Conservation (phyloP, 2,888 invertebrate species). For the Caenorhabditis drosophilae region DNA sequence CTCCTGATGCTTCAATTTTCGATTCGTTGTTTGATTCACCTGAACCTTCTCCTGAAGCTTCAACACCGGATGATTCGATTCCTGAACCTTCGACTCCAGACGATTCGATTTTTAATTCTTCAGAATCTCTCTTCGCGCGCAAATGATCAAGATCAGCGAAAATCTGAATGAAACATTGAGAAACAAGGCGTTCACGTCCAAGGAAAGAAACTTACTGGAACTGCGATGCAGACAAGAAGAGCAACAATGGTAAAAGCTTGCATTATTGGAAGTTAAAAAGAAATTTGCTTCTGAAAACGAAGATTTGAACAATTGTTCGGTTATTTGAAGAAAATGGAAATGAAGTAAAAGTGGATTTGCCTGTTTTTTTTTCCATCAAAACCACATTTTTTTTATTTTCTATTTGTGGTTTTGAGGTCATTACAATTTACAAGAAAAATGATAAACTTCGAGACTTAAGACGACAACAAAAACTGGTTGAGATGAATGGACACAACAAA, state of each 20-base stretch:
- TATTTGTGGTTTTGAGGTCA: too few relatives aligned
- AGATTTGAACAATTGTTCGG: too few relatives aligned
- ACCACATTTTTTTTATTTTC: too few relatives aligned
- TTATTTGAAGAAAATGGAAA: too few relatives aligned
- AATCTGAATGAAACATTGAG: too few relatives aligned
- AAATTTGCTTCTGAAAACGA: not conserved
- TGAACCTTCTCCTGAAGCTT: constrained; percentile 28
- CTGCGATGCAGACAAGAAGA: constrained; percentile 28
- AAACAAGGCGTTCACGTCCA: too few relatives aligned
- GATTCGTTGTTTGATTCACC: constrained; percentile 17
- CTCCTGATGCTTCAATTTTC: not conserved
- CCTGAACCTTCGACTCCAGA: constrained; percentile 16
- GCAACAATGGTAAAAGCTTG: constrained; percentile 29
- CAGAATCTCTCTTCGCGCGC: constrained; percentile 14
- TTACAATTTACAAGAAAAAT: too few relatives aligned
- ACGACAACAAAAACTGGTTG: too few relatives aligned
- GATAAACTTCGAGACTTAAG: too few relatives aligned
- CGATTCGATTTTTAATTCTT: constrained; percentile 12
- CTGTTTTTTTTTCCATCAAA: too few relatives aligned
- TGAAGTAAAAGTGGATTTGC: too few relatives aligned
- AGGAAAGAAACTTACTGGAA: constrained; percentile 18
- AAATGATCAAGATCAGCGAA: constrained; percentile 25
- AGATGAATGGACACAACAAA: too few relatives aligned
- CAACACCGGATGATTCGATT: constrained; percentile 4
- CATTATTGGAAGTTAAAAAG: constrained; percentile 15